These are phyloP conservation scores for Bombus terrestris DNA, from an alignment of 1,140 invertebrate genomes.

Conservation along the genomic window DNA sequence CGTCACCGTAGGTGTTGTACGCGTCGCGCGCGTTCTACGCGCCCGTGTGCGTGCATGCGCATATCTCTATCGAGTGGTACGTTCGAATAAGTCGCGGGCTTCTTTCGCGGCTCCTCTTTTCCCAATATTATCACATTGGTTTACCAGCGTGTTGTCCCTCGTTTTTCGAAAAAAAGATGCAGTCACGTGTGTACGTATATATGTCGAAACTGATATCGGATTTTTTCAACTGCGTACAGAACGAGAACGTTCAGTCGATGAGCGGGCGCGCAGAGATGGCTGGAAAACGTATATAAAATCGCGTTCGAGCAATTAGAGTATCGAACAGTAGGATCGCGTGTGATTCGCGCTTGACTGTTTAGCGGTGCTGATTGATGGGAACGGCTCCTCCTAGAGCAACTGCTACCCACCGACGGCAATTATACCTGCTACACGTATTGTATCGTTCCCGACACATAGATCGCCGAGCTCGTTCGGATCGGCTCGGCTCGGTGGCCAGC, in stretches of 20 bases:
- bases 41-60: conserved; percentile 35
- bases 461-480: conserved; percentile 69
- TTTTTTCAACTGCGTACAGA: too few species aligned
- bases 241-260: too few species aligned
- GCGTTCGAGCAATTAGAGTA: conserved; percentile 28
- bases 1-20: conserved; percentile 54
- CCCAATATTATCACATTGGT: too few species aligned
- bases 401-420: conserved; percentile 76
- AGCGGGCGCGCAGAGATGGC: too few species aligned
- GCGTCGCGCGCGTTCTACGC: conserved; percentile 23
- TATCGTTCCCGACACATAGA: conserved; percentile 77
- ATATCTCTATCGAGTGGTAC: not conserved
- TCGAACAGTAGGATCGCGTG: conserved; percentile 32
- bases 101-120: not conserved
- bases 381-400: conserved; percentile 77
- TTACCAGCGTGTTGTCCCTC: too few species aligned
- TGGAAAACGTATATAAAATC: not conserved
- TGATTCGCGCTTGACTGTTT: conserved; percentile 53
- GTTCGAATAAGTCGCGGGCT: not conserved
- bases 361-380: conserved; percentile 79
- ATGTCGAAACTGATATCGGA: too few species aligned
- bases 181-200: too few species aligned
- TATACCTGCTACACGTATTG: conserved; percentile 78
- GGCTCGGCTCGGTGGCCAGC: conserved; percentile 74
- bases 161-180: too few species aligned